Conservation (phyloP, 30 jellyfish, hydroid and myxozoan species). For the Sanderia malayensis region DNA sequence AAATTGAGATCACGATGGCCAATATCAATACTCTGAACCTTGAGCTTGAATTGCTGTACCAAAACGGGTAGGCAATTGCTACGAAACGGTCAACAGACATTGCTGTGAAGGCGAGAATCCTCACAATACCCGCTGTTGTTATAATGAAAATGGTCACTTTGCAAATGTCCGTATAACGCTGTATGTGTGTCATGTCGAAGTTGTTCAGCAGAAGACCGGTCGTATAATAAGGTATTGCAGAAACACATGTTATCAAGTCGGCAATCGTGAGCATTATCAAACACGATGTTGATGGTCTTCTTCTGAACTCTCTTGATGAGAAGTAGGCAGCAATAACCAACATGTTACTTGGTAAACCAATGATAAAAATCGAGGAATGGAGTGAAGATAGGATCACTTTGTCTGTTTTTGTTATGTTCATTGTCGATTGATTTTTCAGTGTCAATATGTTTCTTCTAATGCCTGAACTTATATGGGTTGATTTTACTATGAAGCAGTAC, state of each 20-base stretch:
- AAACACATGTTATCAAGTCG: conserved; percentile 55
- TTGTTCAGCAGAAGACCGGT: conserved; percentile 30
- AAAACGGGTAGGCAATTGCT: conserved; percentile 53
- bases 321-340: conserved; percentile 48
- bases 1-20: conserved; percentile 28
- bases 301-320: conserved; percentile 46
- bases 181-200: conserved; percentile 24
- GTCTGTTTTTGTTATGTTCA: conserved; percentile 42
- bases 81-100: conserved; percentile 53
- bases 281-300: conserved; percentile 54
- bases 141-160: conserved; percentile 32
- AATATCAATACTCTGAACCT: conserved; percentile 15
- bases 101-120: conserved; percentile 49
- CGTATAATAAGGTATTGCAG: conserved; percentile 62
- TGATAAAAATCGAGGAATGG: conserved; percentile 25
- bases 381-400: conserved; percentile 17
- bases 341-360: conserved; percentile 64
- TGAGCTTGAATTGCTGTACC: conserved; percentile 22
- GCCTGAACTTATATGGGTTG: too few relatives aligned
- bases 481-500: too few relatives aligned
- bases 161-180: conserved; percentile 16
- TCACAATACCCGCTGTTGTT: conserved; percentile 42
- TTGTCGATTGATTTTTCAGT: not conserved
- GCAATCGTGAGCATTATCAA: conserved; percentile 48
- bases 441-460: too few relatives aligned